Base-by-base conservation (phyloP, 2,797 vertebrate genomes). In the Huso huso region DNA sequence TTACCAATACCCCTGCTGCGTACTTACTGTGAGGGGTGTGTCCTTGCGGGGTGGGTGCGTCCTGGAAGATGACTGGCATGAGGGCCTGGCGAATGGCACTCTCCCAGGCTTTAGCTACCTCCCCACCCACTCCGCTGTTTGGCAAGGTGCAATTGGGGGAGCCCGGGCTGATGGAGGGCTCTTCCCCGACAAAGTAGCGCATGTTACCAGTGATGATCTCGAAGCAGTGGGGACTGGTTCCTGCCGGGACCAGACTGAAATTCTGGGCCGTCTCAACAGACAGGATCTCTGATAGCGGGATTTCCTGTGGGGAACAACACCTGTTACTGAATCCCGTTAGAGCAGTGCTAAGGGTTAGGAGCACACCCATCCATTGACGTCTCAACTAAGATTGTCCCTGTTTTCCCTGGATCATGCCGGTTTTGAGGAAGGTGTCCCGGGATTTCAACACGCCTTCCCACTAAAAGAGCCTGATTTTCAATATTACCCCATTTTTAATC, bases 171-270 rank as follows among this genome's bases (percentile, higher is more conserved):
- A 82, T 72, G 0, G 81, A 77, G 8, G 85, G 81, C 10, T 89
- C 89, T 74, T 96, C 94, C 8, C 94, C 94, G 5, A 94, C 93
- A 10, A 92, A 96, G 85, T 94, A 96, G 73, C 88, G 88, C 78
- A 91, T 84, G 0, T 84, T 90, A 79, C 90, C 90, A 0, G 93
- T 96, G 74, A 93, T 72, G 5, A 96, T 84, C 83, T 96, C 94
- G 0, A 96, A 96, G 82, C 93, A 95, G 81, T 95, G 94, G n/a
- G 89, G 90, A 71, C 85, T 93, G 66, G 91, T 90, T 48, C 90
- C 90, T 0, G 84, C 69, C 0, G 90, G 87, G 18, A 91, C 79
- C 0, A 93, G 84, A 49, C 75, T 83, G 75, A 92, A 93, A 78
- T 93, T 87, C 15, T 84, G 81, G 0, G 91, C 90, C 0, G 86